Base-by-base conservation (phyloP, 1,140 invertebrate genomes). In the Drosophila subpulchrella region DNA sequence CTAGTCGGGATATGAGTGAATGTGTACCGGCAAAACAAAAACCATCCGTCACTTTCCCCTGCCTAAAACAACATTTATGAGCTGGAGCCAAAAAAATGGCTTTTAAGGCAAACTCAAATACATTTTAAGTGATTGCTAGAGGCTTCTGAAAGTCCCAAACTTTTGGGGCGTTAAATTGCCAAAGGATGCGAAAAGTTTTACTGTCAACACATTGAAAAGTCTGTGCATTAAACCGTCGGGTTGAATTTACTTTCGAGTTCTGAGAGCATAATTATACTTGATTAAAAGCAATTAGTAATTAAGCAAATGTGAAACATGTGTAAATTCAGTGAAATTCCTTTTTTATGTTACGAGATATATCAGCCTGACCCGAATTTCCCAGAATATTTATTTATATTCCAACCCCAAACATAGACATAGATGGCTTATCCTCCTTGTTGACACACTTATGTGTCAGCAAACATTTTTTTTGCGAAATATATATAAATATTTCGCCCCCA, bases 51-150 rank as follows among this genome's bases (percentile, higher is more conserved):
- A 73, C n/a, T 46, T 61, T 42, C 10, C 8, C 32, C 12, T 24
- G 17, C 36, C 20, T 27, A 17, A 36, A 36, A 13, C 44, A 58
- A 50, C 66, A 71, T 72, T 72, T 42, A 42, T 71, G 68, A 38
- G 65, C 20, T 57, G 15, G 13, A 34, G 38, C 38, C 38, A 50
- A 53, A 67, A 44, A 44, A 39, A 59, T 46, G 42, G 58, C 39
- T 50, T 46, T 55, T 41, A 59, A 20, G 17, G 41, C 15, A 38
- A 61, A 39, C 38, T 81, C 59, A 67, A 67, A 67, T 73, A 77
- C 41, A 58, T 79, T 82, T 75, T 56, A 78, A 75, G 48, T 78
- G 80, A 75, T 83, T 82, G 80, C 80, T 39, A 15, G 27, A 39
- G 71, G 71, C 60, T 32, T 44, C n/a, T 54, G 30, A 34, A 41